A percentile compares a stretch with the other conserved stretches of the same genome.
phyloP scores from a whole-genome alignment of 1,140 invertebrate genomes.

The Aleiodes sp. region DNA sequence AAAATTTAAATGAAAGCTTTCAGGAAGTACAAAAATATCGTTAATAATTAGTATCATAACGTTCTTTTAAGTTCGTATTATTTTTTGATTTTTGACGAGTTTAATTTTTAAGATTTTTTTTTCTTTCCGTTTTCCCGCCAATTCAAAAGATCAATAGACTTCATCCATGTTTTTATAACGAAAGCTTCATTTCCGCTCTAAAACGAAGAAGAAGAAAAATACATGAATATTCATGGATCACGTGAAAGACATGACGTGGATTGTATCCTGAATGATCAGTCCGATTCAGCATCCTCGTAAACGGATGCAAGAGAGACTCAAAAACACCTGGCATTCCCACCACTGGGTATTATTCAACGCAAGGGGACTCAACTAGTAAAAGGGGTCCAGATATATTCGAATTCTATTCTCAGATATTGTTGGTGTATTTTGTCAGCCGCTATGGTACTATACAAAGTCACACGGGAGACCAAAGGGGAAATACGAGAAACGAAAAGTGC shows the following conservation, averaged over 20 bases:
- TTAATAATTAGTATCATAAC: too few species aligned
- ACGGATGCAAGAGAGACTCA: constrained; percentile 13
- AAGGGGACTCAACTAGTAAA: constrained; percentile 13
- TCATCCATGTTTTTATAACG: neutral
- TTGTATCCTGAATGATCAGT: constrained; percentile 12
- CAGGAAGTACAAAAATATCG: neutral
- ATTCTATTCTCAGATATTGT: constrained; percentile 24
- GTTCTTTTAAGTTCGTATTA: too few species aligned
- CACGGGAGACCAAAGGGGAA: neutral
- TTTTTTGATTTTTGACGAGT: too few species aligned
- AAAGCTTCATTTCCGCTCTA: neutral
- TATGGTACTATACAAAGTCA: neutral
- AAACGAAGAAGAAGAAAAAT: neutral
- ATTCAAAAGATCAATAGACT: neutral
- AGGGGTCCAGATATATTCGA: constrained; percentile 19
- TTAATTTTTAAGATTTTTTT: too few species aligned
- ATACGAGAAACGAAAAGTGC: neutral
- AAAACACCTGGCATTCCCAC: constrained; percentile 25
- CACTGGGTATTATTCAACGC: neutral
- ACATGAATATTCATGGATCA: neutral
- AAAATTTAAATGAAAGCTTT: neutral
- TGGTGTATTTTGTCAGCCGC: constrained; percentile 24
- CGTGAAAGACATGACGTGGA: constrained; percentile 13
- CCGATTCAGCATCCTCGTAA: neutral
- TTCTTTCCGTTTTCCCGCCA: neutral